Evolutionary conservation across 2,113 vertebrate species (phyloP).

Genomic region (Alethe castanea): DNA sequence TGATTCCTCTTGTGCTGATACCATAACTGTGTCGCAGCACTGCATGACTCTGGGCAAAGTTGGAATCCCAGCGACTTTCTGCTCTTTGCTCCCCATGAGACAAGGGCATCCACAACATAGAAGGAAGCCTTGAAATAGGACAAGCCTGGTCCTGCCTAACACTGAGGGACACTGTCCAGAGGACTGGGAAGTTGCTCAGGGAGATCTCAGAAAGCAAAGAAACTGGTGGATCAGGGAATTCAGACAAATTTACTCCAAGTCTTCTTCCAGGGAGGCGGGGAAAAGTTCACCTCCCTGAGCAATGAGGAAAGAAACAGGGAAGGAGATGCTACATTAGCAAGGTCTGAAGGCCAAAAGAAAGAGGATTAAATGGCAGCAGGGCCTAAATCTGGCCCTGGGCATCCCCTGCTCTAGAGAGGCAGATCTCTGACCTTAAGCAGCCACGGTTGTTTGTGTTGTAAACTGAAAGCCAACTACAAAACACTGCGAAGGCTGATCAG

Average conservation of each 20-base stretch:
- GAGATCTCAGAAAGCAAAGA: not conserved
- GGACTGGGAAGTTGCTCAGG: not conserved
- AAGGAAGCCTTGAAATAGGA: not conserved
- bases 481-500: not conserved
- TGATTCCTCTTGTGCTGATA: too few species aligned
- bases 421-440: not conserved
- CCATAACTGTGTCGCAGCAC: rapidly evolving
- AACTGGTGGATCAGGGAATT: not conserved
- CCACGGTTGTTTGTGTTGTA: not conserved
- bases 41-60: not conserved
- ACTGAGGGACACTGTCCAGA: not conserved
- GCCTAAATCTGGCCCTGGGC: not conserved
- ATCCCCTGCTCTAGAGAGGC: not conserved
- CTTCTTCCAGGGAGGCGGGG: not conserved
- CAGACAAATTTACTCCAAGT: not conserved
- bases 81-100: not conserved
- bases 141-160: conserved; percentile 31
- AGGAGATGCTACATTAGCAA: not conserved
- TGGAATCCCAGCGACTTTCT: not conserved
- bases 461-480: not conserved
- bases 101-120: not conserved
- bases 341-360: not conserved
- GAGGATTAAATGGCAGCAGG: not conserved
- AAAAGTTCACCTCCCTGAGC: not conserved
- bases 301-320: not conserved